Evolutionary conservation across 2,113 vertebrate genomes (phyloP), one percentile per base, ranked within the genome.

Genomic region (Seriola quinqueradiata): DNA sequence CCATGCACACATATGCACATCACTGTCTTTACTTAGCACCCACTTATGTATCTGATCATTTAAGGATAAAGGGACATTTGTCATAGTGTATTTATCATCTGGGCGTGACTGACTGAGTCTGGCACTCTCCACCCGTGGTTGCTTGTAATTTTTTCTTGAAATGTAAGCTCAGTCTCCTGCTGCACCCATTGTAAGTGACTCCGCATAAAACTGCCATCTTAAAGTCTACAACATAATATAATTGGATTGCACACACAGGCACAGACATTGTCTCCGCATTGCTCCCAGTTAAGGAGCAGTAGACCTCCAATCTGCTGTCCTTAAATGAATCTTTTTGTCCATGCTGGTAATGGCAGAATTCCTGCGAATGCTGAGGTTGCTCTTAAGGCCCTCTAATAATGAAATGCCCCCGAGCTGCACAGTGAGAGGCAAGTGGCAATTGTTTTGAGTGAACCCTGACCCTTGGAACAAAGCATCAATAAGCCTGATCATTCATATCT

Each of bases 401-500:
- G 58, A 90, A 84, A 85, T 55, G 65, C 25, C 74, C 70, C 16
- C 9, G 23, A 68, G 68, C 67, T 61, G 79, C 77, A 40, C 68
- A 57, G 19, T 57, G 38, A 1, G 13, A 71, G 23, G 16, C 68
- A 77, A 44, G 60, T 36, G 66, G 83, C 61, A 79, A 25, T 77
- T 81, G 70, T 84, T 81, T 81, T 40, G 40, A 57, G 12, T 70
- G 69, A 92, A 74, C 87, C 77, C 34, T 88, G 79, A 79, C 75
- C 83, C 70, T 38, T 54, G 16, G 17, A 69, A 57, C 80, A 73
- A 50, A 85, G 59, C 77, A 25, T 81, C 68, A 83, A 77, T 70
- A 75, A n/a, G 19, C 17, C 46, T 32, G 44, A 68, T 79, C 60
- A 66, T 40, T 81, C 52, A 79, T 77, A 81, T 65, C 32, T 25